Conservation (phyloP, 1,140 invertebrate genomes). For the Oryctes rhinoceros region DNA sequence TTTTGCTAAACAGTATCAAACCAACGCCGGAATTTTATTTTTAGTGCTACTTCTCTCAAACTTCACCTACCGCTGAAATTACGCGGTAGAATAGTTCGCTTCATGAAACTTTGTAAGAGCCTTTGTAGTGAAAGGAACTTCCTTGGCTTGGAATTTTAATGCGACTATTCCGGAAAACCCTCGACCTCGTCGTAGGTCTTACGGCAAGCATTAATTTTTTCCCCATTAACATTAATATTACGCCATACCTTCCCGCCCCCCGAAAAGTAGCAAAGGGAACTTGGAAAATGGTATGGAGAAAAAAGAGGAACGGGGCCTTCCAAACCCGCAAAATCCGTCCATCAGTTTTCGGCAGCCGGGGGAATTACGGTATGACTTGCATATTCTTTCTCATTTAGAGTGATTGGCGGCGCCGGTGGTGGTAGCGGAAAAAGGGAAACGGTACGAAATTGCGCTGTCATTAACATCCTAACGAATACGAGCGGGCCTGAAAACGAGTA, state of each 20-base stretch:
- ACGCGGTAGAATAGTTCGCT: no score
- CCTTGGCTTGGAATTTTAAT: no score
- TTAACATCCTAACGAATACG: not conserved
- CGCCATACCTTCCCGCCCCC: not conserved
- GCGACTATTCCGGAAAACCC: not conserved
- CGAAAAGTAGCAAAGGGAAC: not conserved
- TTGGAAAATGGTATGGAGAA: not conserved
- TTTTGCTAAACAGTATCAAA: no score
- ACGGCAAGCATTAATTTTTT: not conserved
- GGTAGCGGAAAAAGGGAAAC: not conserved
- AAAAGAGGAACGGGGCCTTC: not conserved
- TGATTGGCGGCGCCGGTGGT: not conserved
- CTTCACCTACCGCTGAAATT: no score
- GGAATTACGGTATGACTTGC: constrained; percentile 11
- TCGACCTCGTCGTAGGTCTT: not conserved
- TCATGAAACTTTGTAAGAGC: no score
- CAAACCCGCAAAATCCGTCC: not conserved
- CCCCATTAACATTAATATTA: constrained; percentile 15
- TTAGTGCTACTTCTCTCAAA: no score
- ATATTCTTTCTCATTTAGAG: not conserved
- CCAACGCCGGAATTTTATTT: no score
- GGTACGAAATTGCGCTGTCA: not conserved
- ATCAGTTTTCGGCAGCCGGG: constrained; percentile 17
- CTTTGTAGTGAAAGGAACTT: no score
- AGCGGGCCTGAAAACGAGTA: not conserved